Evolutionary conservation across 2,113 vertebrate genomes (phyloP).

Genomic region (Beaufortia kweichowensis): DNA sequence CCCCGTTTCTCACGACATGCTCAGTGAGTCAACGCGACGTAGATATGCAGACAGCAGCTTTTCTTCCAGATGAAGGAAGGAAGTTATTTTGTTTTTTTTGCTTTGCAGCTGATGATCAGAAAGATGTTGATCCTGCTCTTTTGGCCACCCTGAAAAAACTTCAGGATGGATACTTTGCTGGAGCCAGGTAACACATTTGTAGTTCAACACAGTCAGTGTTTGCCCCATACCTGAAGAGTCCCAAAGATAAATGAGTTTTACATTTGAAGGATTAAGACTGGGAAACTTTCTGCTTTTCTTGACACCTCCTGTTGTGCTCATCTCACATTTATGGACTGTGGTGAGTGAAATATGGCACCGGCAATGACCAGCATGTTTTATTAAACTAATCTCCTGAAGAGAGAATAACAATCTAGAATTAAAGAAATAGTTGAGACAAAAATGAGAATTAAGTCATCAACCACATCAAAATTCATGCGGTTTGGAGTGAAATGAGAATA

Average conservation of each 20-base stretch:
- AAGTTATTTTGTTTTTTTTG: conserved; percentile 31
- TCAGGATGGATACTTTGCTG: conserved; percentile 93
- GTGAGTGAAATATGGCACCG: conserved; percentile 64
- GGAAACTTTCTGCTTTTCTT: conserved; percentile 90
- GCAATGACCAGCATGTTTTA: neutral
- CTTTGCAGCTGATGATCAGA: conserved; percentile 79
- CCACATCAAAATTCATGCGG: too few relatives aligned
- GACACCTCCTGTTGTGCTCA: conserved; percentile 92
- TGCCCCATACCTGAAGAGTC: neutral
- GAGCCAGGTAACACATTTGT: conserved; percentile 81
- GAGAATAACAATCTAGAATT: neutral
- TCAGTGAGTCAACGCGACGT: conserved; percentile 73
- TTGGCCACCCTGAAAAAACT: conserved; percentile 86
- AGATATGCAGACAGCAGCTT: neutral
- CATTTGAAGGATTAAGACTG: conserved; percentile 84
- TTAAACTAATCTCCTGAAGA: neutral
- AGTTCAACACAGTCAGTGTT: neutral
- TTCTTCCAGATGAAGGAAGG: neutral
- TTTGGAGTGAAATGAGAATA: neutral
- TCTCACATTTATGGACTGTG: conserved; percentile 96
- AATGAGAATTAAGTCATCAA: neutral
- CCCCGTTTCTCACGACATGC: conserved; percentile 88
- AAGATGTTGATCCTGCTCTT: conserved; percentile 81
- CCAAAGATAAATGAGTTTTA: neutral
- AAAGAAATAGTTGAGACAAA: neutral